Evolutionary conservation across 2,797 vertebrate species (phyloP).

Genomic region (Enteromius trimaculatus): DNA sequence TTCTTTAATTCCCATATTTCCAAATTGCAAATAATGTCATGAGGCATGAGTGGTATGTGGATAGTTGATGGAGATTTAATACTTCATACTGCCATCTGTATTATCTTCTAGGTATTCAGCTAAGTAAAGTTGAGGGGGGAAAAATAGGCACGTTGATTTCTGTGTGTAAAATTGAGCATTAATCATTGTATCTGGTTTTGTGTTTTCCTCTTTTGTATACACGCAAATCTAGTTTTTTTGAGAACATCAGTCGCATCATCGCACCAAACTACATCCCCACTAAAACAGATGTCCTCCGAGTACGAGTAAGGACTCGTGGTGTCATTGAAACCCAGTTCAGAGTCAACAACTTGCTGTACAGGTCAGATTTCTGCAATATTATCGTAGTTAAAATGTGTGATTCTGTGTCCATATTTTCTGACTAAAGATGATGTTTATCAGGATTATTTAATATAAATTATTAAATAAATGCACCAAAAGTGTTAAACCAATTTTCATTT

Average conservation of each 20-base stretch:
- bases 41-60: background rate
- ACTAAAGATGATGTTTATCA: background rate
- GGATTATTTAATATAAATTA: background rate
- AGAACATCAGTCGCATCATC: constrained; percentile 76
- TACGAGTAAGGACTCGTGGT: constrained; percentile 76
- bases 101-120: background rate
- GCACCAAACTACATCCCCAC: constrained; percentile 75
- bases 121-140: background rate
- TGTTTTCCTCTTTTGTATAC: background rate
- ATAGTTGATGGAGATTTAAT: background rate
- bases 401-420: background rate
- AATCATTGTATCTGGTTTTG: background rate
- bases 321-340: constrained; percentile 79
- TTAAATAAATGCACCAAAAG: background rate
- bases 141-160: background rate
- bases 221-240: constrained; percentile 73
- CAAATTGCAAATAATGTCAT: background rate
- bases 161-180: background rate
- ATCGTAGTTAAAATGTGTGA: background rate
- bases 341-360: constrained; percentile 67
- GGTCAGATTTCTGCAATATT: constrained; percentile 58
- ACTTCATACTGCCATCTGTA: background rate
- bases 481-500: background rate
- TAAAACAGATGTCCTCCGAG: constrained; percentile 74
- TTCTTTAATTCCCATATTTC: background rate